Base-by-base conservation (phyloP, 2,888 invertebrate species). In the Megastigmus dorsalis region DNA sequence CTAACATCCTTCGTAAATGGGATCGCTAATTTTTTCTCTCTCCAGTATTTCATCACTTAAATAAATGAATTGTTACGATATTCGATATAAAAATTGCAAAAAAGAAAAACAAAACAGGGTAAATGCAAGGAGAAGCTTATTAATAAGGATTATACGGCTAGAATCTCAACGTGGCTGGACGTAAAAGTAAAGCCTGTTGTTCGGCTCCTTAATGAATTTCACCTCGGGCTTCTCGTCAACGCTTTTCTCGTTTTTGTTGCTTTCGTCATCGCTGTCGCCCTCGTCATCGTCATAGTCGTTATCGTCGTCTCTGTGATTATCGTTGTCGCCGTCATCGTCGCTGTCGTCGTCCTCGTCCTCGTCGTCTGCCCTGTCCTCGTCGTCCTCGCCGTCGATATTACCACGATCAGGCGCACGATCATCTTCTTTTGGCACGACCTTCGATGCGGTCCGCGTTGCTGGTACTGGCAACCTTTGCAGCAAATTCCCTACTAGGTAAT, bases 161-260 rank as follows among this genome's bases (percentile, higher is more conserved):
- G n/a, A n/a, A 52, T 68, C n/a, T 63, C 33, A 62, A 36, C 60
- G 60, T 66, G 65, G 30, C n/a, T 83, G 80, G 28, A 82, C 70
- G 67, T 82, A 84, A 74, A 81, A 82, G 55, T 81, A 84, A 13
- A 79, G 62, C 50, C 81, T 81, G 20, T 62, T 50, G 33, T 76
- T 75, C 1, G 82, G 81, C 77, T 83, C 71, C 50, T 82, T 80
- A 36, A 77, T 74, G n/a, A 79, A 77, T 54, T 75, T 74, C 28
- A 36, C 15, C 13, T 38, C 15, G 18, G 65, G 5, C 33, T 62
- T 48, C 20, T 65, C 45, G 2, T n/a, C 45, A 15, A 0, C 10
- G 9, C 66, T 48, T n/a, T 54, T 38, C 52, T 55, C 52, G 48
- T 54, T 33, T 26, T 68, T 38, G 7, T 43, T 36, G 36, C 6